Percentiles rank a stretch among this genome's conserved stretches.
Conservation (phyloP, 2,888 invertebrate species). For the Dorcus parallelipipedus region DNA sequence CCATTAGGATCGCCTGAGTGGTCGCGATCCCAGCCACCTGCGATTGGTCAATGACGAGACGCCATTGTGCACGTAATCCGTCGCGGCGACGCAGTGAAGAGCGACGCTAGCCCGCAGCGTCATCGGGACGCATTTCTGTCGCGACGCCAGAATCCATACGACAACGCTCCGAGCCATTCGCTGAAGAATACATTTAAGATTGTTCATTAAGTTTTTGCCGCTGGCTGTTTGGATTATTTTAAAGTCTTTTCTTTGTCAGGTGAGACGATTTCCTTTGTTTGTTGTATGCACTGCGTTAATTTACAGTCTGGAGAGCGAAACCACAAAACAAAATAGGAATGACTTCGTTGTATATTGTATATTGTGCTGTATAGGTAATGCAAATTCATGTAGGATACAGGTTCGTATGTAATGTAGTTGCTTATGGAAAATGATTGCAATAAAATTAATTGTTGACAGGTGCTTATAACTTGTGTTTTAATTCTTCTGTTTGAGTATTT, state of each 20-base stretch:
- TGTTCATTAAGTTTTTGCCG: constrained; percentile 35
- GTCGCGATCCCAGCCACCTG: constrained; percentile 33
- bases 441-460: too few species aligned
- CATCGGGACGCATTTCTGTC: constrained; percentile 55
- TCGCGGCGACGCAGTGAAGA: constrained; percentile 45
- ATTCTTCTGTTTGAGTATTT: too few species aligned
- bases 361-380: too few species aligned
- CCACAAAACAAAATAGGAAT: not conserved
- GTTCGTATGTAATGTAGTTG: too few species aligned
- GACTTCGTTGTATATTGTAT: too few species aligned
- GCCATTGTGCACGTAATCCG: constrained; percentile 51
- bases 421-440: too few species aligned
- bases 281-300: constrained; percentile 15
- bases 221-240: constrained; percentile 31
- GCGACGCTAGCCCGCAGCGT: constrained; percentile 62
- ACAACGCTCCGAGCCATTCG: constrained; percentile 35
- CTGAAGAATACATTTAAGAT: constrained; percentile 29
- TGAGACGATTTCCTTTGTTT: constrained; percentile 23
- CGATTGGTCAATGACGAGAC: constrained; percentile 43
- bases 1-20: constrained; percentile 42
- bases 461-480: too few species aligned
- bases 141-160: constrained; percentile 40
- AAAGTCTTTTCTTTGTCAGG: constrained; percentile 24
- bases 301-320: constrained; percentile 6
- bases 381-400: too few species aligned